A percentile compares a stretch with the other conserved stretches of the same genome.
These are phyloP conservation scores for Agrotis ipsilon DNA, from an alignment of 2,888 invertebrate species.

Conservation along the genomic window DNA sequence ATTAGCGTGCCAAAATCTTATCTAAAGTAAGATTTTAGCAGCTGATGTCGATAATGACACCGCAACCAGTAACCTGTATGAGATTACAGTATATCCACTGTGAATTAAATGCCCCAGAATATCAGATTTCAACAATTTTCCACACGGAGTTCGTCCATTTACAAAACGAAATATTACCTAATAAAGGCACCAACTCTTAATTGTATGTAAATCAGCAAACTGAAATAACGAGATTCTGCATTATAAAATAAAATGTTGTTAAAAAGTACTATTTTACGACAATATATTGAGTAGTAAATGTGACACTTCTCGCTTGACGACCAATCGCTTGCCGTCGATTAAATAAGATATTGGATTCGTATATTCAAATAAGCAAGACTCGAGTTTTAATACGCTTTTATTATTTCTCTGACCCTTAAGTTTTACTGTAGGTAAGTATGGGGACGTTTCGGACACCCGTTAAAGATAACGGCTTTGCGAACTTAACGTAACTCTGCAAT, in stretches of 20 bases:
- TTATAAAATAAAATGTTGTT: conserved; percentile 73
- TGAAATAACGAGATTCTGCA: conserved; percentile 68
- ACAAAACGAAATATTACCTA: conserved; percentile 48
- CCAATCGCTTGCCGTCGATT: conserved; percentile 78
- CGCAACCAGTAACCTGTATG: neutral
- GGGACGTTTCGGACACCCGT: conserved; percentile 66
- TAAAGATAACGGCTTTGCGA: conserved; percentile 73
- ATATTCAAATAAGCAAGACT: conserved; percentile 78
- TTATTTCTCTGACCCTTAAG: conserved; percentile 72
- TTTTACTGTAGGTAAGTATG: conserved; percentile 68
- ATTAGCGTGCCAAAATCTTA: conserved; percentile 17
- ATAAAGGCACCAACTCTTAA: conserved; percentile 67
- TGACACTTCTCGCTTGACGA: conserved; percentile 80
- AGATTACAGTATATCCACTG: neutral
- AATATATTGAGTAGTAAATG: conserved; percentile 80
- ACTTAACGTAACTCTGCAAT: conserved; percentile 68
- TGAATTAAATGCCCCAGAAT: conserved; percentile 24
- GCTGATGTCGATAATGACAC: conserved; percentile 4
- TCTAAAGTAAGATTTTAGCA: conserved; percentile 23
- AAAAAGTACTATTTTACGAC: conserved; percentile 78
- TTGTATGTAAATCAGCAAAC: conserved; percentile 70
- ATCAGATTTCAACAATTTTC: conserved; percentile 44
- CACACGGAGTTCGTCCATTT: conserved; percentile 16
- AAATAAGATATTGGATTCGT: conserved; percentile 79
- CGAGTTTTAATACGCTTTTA: conserved; percentile 72